Evolutionary conservation across 2,113 vertebrate species (phyloP), one percentile per base, ranked within the genome.

Genomic region (Tragelaphus scriptus): DNA sequence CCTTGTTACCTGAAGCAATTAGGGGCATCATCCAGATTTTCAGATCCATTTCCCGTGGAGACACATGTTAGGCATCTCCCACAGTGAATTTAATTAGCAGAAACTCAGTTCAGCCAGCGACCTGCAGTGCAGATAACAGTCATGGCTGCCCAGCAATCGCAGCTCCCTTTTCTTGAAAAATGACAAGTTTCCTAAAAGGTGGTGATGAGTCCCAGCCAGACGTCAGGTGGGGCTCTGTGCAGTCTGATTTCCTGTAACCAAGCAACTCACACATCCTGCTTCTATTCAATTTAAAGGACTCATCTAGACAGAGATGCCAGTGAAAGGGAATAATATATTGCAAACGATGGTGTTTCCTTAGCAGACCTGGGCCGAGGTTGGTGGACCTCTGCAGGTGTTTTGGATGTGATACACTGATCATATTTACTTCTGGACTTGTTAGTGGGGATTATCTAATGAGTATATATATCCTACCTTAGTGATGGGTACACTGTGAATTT

Each of bases 51-150:
- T 98, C 98, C 93, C 23, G 4, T 87, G 97, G 98, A 98, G 96
- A 97, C 86, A 96, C 92, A 97, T 23, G 92, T 90, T 97, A 98
- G 98, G 97, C 98, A 98, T 98, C 97, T 98, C 99, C 98, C 79
- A 96, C 95, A 89, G 98, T 86, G 98, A 99, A 98, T 98, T 99
- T 99, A 98, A 99, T 99, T 98, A 98, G 97, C 98, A 98, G 97
- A 93, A 98, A 98, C 21, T n/a, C 51, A 4, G 96, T 98, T 91
- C 77, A 65, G 93, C 96, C 5, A 7, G 97, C 47, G 82, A 98
- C 98, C 96, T 97, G 97, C 95, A 26, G 94, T 85, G 98, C 94
- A 91, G 96, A 97, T 97, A 98, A 98, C 97, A 96, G 85, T 68
- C 81, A 82, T 55, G 97, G 91, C 93, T 32, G 49, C 95, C 97